Evolutionary conservation across 2,888 invertebrate species (phyloP).

Genomic region (Meloe dianella): DNA sequence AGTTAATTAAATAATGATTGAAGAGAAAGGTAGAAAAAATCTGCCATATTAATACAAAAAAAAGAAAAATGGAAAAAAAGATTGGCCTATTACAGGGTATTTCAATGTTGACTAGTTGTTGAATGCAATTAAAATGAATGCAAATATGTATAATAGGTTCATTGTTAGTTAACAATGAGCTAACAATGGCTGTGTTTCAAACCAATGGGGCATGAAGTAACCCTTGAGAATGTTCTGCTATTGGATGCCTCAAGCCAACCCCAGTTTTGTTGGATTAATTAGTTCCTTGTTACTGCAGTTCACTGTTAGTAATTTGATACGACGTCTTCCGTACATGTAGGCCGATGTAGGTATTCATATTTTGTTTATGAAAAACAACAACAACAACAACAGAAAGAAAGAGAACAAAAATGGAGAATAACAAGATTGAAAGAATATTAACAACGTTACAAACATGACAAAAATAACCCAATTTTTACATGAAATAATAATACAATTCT

Average conservation of each 20-base stretch:
- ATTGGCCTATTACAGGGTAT: constrained; percentile 45
- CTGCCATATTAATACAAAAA: constrained; percentile 44
- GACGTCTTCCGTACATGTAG: constrained; percentile 34
- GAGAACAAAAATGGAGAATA: too few relatives aligned
- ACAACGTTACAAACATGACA: neutral
- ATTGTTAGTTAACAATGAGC: constrained; percentile 52
- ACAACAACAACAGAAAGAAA: neutral
- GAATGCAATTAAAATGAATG: constrained; percentile 54
- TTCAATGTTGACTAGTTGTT: constrained; percentile 55
- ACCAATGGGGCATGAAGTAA: constrained; percentile 55
- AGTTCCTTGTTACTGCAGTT: constrained; percentile 46
- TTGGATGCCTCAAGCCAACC: constrained; percentile 55
- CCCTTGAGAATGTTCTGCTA: constrained; percentile 51
- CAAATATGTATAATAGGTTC: constrained; percentile 51
- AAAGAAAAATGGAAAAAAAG: constrained; percentile 31
- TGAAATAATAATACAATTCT: neutral
- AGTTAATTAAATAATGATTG: constrained; percentile 5
- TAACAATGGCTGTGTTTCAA: constrained; percentile 55
- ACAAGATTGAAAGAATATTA: neutral
- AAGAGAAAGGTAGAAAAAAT: constrained; percentile 22
- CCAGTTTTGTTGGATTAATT: constrained; percentile 51
- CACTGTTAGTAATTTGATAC: constrained; percentile 42
- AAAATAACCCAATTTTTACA: neutral
- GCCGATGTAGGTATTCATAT: constrained; percentile 7
- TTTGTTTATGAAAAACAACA: neutral